Evolutionary conservation across 2,888 invertebrate genomes (phyloP).

Genomic region (Ganaspis brasiliensis): DNA sequence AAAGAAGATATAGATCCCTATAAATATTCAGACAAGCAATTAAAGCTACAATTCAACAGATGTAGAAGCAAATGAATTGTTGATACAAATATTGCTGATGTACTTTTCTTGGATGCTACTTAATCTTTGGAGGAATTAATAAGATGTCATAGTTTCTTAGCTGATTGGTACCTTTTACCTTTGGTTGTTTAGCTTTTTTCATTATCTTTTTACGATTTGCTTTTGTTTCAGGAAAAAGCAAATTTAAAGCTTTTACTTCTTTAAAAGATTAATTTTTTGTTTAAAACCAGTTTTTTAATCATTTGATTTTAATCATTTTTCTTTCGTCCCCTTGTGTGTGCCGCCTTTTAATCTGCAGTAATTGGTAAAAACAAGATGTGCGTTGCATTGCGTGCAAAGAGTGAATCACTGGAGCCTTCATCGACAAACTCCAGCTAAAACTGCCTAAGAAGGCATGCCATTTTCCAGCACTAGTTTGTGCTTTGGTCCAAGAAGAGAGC

Average conservation of each 20-base stretch:
- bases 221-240: too few species aligned
- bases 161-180: too few species aligned
- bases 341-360: conserved; percentile 18
- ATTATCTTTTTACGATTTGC: background rate
- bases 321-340: background rate
- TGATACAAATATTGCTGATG: background rate
- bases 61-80: background rate
- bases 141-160: too few species aligned
- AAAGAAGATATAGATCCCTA: conserved; percentile 33
- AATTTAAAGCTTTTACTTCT: too few species aligned
- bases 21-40: conserved; percentile 35
- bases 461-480: conserved; percentile 56
- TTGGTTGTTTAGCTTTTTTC: background rate
- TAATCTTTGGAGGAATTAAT: too few species aligned
- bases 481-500: conserved; percentile 56
- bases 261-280: too few species aligned
- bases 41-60: conserved; percentile 23
- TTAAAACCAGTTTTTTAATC: too few species aligned
- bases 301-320: too few species aligned
- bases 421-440: conserved; percentile 49
- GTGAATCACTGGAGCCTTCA: conserved; percentile 61
- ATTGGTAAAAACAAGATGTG: conserved; percentile 31
- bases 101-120: background rate
- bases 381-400: conserved; percentile 40
- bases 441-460: conserved; percentile 53